A percentile compares a stretch with the other conserved stretches of the same genome.
Evolutionary conservation across 2,888 invertebrate genomes (phyloP).

Genomic region (Hydropsyche betteni): DNA sequence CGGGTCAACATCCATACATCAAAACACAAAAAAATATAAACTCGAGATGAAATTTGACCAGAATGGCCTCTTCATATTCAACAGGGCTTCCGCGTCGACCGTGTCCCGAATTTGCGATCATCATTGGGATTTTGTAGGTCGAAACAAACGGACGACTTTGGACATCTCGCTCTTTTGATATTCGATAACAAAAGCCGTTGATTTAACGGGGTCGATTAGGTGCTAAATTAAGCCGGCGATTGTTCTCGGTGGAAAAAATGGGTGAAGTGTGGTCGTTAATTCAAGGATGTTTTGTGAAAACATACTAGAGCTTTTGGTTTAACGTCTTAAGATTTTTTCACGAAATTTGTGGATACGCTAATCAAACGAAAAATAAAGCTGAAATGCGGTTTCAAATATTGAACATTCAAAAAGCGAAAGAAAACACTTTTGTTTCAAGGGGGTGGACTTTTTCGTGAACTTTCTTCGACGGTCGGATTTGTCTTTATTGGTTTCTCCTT

Average conservation of each 20-base stretch:
- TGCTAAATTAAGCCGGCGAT: not conserved
- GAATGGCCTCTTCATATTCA: too few relatives aligned
- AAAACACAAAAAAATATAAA: too few relatives aligned
- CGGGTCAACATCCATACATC: too few relatives aligned
- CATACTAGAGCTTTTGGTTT: too few relatives aligned
- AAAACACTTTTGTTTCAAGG: conserved; percentile 1
- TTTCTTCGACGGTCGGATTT: not conserved
- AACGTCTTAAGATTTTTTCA: too few relatives aligned
- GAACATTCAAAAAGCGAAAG: conserved; percentile 1
- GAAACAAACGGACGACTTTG: not conserved
- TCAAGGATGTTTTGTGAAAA: too few relatives aligned
- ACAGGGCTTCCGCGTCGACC: not conserved
- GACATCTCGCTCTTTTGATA: not conserved
- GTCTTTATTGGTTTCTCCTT: too few relatives aligned
- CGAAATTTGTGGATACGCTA: too few relatives aligned
- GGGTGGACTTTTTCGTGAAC: not conserved
- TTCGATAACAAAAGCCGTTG: not conserved
- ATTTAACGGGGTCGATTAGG: not conserved
- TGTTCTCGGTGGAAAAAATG: too few relatives aligned
- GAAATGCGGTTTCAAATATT: not conserved
- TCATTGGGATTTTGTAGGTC: not conserved
- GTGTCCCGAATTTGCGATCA: conserved; percentile 1
- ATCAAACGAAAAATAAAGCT: too few relatives aligned
- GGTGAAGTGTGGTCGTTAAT: too few relatives aligned
- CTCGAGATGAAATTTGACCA: too few relatives aligned